Base-by-base conservation (phyloP, 2,888 invertebrate species). In the Hirudinaria manillensis region DNA sequence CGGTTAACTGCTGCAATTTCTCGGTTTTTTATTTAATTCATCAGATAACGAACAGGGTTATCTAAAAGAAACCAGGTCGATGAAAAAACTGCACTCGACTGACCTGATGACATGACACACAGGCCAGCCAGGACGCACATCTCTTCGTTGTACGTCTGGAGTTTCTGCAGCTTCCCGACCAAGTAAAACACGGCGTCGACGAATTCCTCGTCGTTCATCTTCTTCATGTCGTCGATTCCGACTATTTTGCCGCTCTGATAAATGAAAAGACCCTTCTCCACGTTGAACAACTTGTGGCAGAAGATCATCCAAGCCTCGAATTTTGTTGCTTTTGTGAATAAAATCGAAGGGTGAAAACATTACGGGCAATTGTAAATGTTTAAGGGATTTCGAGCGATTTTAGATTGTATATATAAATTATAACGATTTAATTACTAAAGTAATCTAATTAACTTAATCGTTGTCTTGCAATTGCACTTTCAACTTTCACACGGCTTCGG, bases 301-400 rank as follows among this genome's bases (percentile, higher is more conserved):
- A 82, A 79, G 32, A 83, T 76, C 77, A 82, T 80, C 82, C 82
- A 83, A 61, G 81, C 79, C 75, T 83, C 83, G 78, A 82, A 82
- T 72, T 83, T 78, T 2, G 82, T 80, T 61, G 75, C 83, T 83
- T 79, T 4, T 79, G 77, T 36, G 38, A 74, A 45, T 45, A 45
- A 4, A 24, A 13, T 24, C 24, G 13, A 65, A 29, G 27, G 7
- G 10, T 13, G 27, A 29, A 6, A 1, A 65, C 7, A 29, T 65
- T 29, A 1, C 21, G 1, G 29, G 27, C 21, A 7, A 29, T 19
- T 29, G 6, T 1, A 65, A 27, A 65, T 6, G 21, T 53, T 53
- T 6, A 29, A 65, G 10, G 29, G 13, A 29, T 65, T 45, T 10
- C n/a, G n/a, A n/a, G 16, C 16, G 3, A 7, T 45, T 45, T 45